Evolutionary conservation across 2,888 invertebrate genomes (phyloP), one percentile per base, ranked within the genome.

Genomic region (Tinea pellionella): DNA sequence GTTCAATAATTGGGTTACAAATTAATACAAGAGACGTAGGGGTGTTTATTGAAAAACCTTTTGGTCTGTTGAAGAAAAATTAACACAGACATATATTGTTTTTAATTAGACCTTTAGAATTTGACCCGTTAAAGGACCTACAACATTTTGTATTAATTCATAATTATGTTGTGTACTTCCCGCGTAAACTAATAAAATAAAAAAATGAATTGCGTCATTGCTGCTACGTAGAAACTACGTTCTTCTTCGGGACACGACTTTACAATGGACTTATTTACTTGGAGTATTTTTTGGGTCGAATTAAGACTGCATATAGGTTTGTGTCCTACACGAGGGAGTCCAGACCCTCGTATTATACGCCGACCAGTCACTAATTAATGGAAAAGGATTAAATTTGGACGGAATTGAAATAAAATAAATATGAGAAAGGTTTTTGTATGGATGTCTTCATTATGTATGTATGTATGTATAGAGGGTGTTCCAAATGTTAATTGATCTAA

Each of bases 401-500:
- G 69, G 81, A 84, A 86, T 85, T 81, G 84, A 86, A 87, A 86
- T 86, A 86, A 86, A 87, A 87, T 87, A 87, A 86, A 86, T 86
- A 86, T 86, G 86, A 85, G 82, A 78, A 83, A 78, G 82, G 73
- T 13, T 59, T 42, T 43, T 57, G 57, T 57, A 57, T 15, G 57
- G 57, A 57, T 57, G 57, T 57, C 57, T 53, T 53, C 51, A 51
- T 51, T 53, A 12, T 15, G 15, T 16, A 9, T n/a, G 24, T 24
- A 24, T 53, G 24, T 24, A 12, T 47, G 47, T 18, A 24, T 47
- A 47, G 13, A 53, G 53, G 53, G 8, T 24, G 53, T 13, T 16
- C 15, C n/a, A 6, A 47, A 47, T 47, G 47, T 47, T 47, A 47
- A 47, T 47, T 47, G 47, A 47, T 47, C 13, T 15, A 47, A 47